Conservation (phyloP, 2,113 vertebrate species). For the Mesoclemmys tuberculata region DNA sequence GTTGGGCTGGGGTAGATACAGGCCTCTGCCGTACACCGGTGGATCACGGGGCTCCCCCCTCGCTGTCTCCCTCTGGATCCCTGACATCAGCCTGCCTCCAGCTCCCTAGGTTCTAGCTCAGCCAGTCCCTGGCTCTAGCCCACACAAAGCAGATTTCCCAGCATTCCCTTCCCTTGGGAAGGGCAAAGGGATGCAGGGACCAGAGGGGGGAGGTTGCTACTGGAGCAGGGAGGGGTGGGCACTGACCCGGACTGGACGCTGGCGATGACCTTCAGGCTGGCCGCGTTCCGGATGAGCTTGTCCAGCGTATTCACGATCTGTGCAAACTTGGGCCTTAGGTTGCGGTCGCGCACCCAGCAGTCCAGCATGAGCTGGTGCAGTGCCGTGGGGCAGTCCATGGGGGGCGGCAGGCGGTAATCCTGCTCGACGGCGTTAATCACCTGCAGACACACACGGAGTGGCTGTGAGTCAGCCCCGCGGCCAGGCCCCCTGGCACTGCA, state of each 20-base stretch:
- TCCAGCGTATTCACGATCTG: conserved; percentile 98
- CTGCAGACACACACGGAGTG: conserved; percentile 63
- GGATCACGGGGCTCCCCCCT: background rate
- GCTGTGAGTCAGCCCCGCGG: background rate
- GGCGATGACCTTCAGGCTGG: conserved; percentile 97
- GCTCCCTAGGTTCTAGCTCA: background rate
- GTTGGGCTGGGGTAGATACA: background rate
- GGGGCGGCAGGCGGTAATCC: conserved; percentile 96
- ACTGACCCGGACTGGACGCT: conserved; percentile 95
- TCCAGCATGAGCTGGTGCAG: conserved; percentile 98
- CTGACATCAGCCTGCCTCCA: background rate
- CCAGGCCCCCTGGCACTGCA: background rate
- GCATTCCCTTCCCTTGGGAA: accelerated
- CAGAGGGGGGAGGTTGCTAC: background rate
- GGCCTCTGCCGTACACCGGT: background rate
- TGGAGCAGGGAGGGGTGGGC: conserved; percentile 16
- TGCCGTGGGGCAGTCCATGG: conserved; percentile 98
- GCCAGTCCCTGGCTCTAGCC: background rate
- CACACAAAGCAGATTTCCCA: background rate
- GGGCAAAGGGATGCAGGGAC: background rate
- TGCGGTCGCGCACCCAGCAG: conserved; percentile 98
- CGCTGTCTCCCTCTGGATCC: background rate
- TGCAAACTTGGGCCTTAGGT: conserved; percentile 96
- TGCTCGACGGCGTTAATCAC: conserved; percentile 99
- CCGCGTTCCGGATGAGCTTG: conserved; percentile 98